These are phyloP conservation scores for Ceratotherium simum DNA, from an alignment of 2,113 vertebrate genomes.

Conservation along the genomic window DNA sequence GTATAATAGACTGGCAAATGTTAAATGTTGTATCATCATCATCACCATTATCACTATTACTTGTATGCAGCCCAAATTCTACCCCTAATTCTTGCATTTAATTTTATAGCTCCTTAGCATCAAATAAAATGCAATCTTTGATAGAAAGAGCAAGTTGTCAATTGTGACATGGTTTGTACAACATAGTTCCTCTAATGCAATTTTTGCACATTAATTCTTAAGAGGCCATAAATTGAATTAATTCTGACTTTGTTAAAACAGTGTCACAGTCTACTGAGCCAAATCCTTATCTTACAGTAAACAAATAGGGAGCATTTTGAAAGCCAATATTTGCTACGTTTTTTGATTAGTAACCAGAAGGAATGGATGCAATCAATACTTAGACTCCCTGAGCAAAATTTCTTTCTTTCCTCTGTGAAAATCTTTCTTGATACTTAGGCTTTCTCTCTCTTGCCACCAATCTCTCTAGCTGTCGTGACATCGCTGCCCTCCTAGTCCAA, in stretches of 20 bases:
- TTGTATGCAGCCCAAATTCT: not conserved
- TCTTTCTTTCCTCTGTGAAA: conserved; percentile 53
- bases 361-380: conserved; percentile 60
- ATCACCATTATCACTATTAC: not conserved
- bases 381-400: conserved; percentile 43
- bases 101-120: conserved; percentile 31
- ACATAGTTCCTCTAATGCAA: conserved; percentile 44
- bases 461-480: not conserved
- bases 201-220: conserved; percentile 65
- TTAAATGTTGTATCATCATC: not conserved
- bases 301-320: conserved; percentile 63
- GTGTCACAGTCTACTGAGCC: conserved; percentile 17
- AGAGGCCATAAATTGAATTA: conserved; percentile 66
- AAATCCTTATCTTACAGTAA: conserved; percentile 63
- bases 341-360: conserved; percentile 75
- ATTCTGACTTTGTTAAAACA: conserved; percentile 71
- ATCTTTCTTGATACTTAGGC: not conserved
- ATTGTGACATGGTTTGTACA: conserved; percentile 37
- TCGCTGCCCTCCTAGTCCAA: not conserved
- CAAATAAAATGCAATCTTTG: conserved; percentile 39
- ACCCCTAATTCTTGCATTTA: not conserved
- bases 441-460: not conserved
- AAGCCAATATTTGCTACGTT: conserved; percentile 64
- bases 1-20: not conserved
- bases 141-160: conserved; percentile 57